Percentiles rank a stretch among this genome's conserved stretches.
phyloP scores from a whole-genome alignment of 2,797 vertebrate genomes.

The Leuciscus waleckii region DNA sequence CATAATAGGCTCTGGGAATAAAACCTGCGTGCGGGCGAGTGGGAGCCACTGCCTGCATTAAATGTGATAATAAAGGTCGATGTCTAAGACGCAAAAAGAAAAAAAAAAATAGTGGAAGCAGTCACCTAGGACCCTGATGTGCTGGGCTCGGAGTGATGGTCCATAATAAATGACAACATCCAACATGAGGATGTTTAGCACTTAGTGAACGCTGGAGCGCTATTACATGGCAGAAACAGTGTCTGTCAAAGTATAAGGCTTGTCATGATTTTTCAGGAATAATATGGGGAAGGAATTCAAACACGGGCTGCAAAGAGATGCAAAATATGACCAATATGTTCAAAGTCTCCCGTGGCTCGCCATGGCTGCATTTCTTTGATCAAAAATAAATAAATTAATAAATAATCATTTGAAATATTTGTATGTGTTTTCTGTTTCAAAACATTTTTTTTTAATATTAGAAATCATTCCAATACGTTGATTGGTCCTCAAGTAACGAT shows the following conservation, averaged over 20 bases:
- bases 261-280: background rate
- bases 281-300: background rate
- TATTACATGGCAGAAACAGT: background rate
- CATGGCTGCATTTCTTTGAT: background rate
- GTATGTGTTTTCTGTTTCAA: background rate
- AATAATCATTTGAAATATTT: background rate
- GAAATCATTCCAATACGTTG: background rate
- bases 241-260: background rate
- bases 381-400: background rate
- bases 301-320: background rate
- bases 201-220: background rate
- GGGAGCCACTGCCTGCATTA: constrained; percentile 69
- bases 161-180: constrained; percentile 8
- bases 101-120: constrained; percentile 35
- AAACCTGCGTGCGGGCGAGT: constrained; percentile 52
- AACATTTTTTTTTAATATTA: background rate
- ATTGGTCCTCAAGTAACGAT: background rate
- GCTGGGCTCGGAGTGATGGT: background rate
- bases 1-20: constrained; percentile 74
- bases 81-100: constrained; percentile 40
- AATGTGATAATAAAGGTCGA: constrained; percentile 66
- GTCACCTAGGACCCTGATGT: background rate
- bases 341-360: too few species aligned
- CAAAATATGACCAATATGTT: background rate
- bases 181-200: background rate